Base-by-base conservation (phyloP, 2,888 invertebrate species). In the Venusia cambrica region DNA sequence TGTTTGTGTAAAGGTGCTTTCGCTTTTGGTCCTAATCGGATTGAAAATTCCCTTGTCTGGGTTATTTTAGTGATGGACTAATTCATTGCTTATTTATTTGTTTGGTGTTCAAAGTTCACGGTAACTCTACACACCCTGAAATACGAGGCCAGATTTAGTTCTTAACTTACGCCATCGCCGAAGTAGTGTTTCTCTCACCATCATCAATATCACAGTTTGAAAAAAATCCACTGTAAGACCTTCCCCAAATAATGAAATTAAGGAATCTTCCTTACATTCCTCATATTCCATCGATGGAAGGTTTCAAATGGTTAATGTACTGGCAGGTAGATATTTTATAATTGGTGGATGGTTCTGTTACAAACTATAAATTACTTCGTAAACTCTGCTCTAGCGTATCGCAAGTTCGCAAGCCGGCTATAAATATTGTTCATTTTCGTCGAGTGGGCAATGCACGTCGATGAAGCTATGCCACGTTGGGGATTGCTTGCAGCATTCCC, bases 391-490 rank as follows among this genome's bases (percentile, higher is more conserved):
- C 65, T 62, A 60, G 68, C 54, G 65, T 70, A 72, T 67, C 70
- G 73, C 67, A 74, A n/a, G n/a, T n/a, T 73, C 72, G 73, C 65
- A 60, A 57, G 64, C 58, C 46, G 61, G 67, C 72, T 72, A 75
- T 81, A 81, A 79, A 84, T 83, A 80, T 76, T 72, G 76, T 74
- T 78, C 75, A 80, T 75, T 78, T 77, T 76, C 71, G 69, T 76
- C 73, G 65, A 72, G 62, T 67, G 73, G 72, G 71, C 73, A 68
- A 71, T 72, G 70, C 61, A 60, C 63, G 68, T 68, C 72, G 70
- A 73, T 73, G 71, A 58, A 59, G 54, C 60, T 66, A 69, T 63
- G 61, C 60, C 52, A 51, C 58, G 45, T 54, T 51, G 45, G 53
- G 61, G 55, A 55, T 57, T 51, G 43, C 47, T 32, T 20, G 17